Conservation (phyloP, 2,113 vertebrate species). For the Chaetura pelagica region DNA sequence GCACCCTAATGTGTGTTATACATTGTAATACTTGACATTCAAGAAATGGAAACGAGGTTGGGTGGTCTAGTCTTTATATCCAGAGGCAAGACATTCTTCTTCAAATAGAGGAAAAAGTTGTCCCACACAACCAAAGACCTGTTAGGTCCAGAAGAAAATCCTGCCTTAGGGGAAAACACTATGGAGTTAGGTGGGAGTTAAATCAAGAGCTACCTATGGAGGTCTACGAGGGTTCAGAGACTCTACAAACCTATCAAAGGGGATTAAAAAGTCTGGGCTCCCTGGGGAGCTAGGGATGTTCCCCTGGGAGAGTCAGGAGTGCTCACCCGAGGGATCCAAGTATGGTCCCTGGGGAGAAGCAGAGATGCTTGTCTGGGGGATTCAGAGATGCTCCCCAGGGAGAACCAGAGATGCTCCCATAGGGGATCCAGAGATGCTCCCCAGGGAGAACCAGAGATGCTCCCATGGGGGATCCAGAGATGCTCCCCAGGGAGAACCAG, state of each 20-base stretch:
- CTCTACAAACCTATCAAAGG: constrained; percentile 40
- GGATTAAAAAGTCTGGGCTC: constrained; percentile 27
- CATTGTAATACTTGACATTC: constrained; percentile 77
- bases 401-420: too few relatives aligned
- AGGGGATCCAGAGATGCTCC: too few relatives aligned
- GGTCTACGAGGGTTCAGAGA: constrained; percentile 1
- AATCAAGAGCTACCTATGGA: constrained; percentile 42
- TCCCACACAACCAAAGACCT: neutral
- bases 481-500: neutral
- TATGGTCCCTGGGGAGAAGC: neutral
- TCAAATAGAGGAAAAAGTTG: constrained; percentile 17
- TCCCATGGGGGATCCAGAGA: neutral
- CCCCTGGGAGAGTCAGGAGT: neutral
- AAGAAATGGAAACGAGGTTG: constrained; percentile 79
- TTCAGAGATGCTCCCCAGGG: too few relatives aligned
- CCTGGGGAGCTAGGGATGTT: neutral
- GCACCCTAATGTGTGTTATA: constrained; percentile 79
- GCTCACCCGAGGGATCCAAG: neutral
- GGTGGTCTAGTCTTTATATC: constrained; percentile 56
- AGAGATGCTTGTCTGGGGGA: neutral
- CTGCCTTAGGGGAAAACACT: constrained; percentile 49
- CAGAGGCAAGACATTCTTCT: constrained; percentile 53
- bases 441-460: neutral
- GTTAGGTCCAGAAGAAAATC: neutral
- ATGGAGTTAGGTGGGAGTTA: constrained; percentile 12